Evolutionary conservation across 2,888 invertebrate species (phyloP), one percentile per base, ranked within the genome.

Genomic region (Craniophora ligustri): DNA sequence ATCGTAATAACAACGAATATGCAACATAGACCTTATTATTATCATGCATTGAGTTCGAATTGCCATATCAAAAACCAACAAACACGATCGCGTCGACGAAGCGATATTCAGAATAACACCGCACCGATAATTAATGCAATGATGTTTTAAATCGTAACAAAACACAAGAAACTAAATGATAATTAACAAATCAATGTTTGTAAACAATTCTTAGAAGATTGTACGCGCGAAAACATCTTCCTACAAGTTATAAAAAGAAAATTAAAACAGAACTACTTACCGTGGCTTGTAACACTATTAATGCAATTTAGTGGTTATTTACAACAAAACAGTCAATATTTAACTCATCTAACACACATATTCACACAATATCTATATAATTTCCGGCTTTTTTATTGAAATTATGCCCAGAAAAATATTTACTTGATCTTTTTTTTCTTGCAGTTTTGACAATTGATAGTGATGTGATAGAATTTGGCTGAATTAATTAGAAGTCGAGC

Each of bases 31-130:
- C 83, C 72, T 79, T 89, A 89, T 74, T 32, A 0, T 50, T 0
- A 40, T 41, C 2, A 0, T 0, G 0, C n/a, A 64, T 86, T 89
- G 78, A 76, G 79, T 71, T 59, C 47, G 86, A 59, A 79, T 76
- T 87, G 69, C 51, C 49, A 50, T 48, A 54, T 55, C 64, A 51
- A 68, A n/a, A 54, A 46, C 14, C 26, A 30, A 41, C 31, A 16
- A 30, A 18, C 57, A 59, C 77, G 68, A 77, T 77, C 64, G 67
- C 63, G 67, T 72, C 58, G 11, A 54, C 75, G 76, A 85, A 72
- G 68, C 79, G 67, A 85, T 82, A 79, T 80, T 53, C 79, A 85
- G 90, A 91, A 88, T 91, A 90, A 66, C 69, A 67, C 78, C 69
- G 67, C 55, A 14, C 45, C 41, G 70, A 80, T 87, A 86, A 85